These are phyloP conservation scores for Clostera curtula DNA, from an alignment of 2,888 invertebrate genomes.

Conservation along the genomic window DNA sequence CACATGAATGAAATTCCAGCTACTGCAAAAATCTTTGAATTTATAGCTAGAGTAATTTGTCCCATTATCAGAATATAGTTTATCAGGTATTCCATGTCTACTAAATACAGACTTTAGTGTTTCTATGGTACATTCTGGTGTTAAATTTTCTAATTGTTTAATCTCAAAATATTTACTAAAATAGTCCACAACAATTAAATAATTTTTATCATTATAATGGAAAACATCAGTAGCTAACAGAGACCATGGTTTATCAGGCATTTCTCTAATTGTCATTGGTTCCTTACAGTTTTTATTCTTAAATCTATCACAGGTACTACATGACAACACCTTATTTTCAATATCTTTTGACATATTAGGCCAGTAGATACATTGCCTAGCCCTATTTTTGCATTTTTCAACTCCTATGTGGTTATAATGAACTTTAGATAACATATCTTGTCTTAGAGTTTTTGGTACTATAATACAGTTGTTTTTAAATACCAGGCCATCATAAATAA, in stretches of 20 bases:
- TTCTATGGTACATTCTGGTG: neutral
- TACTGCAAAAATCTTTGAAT: conserved; percentile 5
- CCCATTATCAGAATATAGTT: conserved; percentile 7
- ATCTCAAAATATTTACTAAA: conserved; percentile 1
- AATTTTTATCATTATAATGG: conserved; percentile 3
- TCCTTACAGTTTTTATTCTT: conserved; percentile 3
- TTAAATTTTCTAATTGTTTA: neutral
- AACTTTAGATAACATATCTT: conserved; percentile 8
- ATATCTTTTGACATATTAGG: conserved; percentile 5
- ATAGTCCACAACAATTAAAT: conserved; percentile 2
- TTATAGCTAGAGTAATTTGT: conserved; percentile 5
- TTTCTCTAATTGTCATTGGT: conserved; percentile 3
- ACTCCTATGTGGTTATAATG: conserved; percentile 8
- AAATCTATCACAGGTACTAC: conserved; percentile 2
- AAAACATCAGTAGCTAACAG: conserved; percentile 6
- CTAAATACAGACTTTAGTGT: conserved; percentile 7
- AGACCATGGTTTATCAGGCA: conserved; percentile 6
- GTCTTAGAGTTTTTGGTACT: conserved; percentile 7
- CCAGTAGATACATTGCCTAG: conserved; percentile 7
- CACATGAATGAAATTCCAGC: conserved; percentile 7
- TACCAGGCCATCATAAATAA: conserved; percentile 4
- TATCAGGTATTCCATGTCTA: conserved; percentile 6
- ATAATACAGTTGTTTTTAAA: conserved; percentile 9
- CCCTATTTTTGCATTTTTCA: conserved; percentile 5
- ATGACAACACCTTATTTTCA: conserved; percentile 1